phyloP scores from a whole-genome alignment of 2,888 invertebrate genomes.

The Zygothrica quintamaculata region DNA sequence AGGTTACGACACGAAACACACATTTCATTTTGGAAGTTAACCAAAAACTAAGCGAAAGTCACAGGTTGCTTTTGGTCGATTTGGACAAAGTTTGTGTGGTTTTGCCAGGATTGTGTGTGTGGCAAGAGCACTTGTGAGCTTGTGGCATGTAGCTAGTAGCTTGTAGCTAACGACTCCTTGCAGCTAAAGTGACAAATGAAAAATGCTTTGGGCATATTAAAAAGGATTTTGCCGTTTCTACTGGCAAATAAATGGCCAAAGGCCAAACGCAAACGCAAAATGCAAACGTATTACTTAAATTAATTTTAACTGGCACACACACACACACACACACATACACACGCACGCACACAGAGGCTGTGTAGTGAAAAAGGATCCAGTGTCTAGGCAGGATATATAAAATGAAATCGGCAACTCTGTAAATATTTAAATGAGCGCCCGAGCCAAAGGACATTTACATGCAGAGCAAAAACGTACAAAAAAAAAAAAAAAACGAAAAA shows the following conservation, averaged over 20 bases:
- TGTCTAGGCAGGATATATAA: conserved; percentile 22
- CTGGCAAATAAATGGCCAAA: conserved; percentile 68
- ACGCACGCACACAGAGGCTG: conserved; percentile 23
- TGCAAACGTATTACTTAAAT: conserved; percentile 77
- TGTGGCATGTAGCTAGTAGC: too few species aligned
- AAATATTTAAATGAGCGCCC: conserved; percentile 75
- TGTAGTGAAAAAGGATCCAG: conserved; percentile 31
- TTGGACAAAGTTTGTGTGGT: conserved; percentile 1
- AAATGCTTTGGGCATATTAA: conserved; percentile 78
- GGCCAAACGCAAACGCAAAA: conserved; percentile 8
- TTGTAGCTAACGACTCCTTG: conserved; percentile 38
- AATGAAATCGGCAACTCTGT: conserved; percentile 54
- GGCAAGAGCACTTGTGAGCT: too few species aligned
- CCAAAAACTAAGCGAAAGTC: too few species aligned
- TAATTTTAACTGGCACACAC: conserved; percentile 64
- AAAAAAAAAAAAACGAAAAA: conserved; percentile 29
- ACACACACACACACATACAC: conserved; percentile 25
- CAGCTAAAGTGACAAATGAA: conserved; percentile 75
- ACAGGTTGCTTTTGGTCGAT: too few species aligned
- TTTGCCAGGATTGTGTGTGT: neutral
- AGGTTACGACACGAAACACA: conserved; percentile 1
- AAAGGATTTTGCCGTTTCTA: conserved; percentile 70
- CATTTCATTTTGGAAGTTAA: too few species aligned
- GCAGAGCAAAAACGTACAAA: conserved; percentile 30
- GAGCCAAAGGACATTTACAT: conserved; percentile 36